These are phyloP conservation scores for Metaphire vulgaris DNA, from an alignment of 1,140 invertebrate genomes.

Conservation along the genomic window DNA sequence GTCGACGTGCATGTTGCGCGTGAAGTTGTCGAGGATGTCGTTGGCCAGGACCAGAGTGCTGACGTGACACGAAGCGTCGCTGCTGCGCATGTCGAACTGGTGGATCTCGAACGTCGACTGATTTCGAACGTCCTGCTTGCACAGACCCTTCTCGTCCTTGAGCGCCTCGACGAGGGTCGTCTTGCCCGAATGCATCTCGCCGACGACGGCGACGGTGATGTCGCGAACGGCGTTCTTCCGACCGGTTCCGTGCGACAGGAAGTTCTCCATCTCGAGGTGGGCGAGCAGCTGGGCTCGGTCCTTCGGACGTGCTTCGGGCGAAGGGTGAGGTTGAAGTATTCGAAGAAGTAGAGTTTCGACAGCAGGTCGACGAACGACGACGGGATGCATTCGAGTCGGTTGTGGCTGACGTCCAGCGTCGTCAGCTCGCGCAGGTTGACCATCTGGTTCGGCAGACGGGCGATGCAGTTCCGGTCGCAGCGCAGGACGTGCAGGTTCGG, in stretches of 20 bases:
- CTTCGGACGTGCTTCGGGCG: neutral
- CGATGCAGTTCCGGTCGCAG: neutral
- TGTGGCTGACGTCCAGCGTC: conserved; percentile 8
- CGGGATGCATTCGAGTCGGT: conserved; percentile 10
- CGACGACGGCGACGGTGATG: conserved; percentile 12
- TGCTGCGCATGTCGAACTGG: conserved; percentile 23
- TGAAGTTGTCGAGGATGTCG: conserved; percentile 23
- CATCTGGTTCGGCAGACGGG: neutral
- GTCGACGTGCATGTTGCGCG: conserved; percentile 16
- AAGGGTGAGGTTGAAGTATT: conserved; percentile 1
- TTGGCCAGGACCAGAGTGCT: conserved; percentile 27
- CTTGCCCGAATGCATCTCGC: neutral
- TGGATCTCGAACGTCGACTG: conserved; percentile 23
- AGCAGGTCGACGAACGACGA: neutral
- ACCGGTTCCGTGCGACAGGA: neutral
- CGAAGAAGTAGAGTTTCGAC: conserved; percentile 3
- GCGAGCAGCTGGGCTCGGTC: neutral
- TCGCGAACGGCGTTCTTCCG: neutral
- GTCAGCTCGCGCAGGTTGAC: neutral
- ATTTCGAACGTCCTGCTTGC: neutral
- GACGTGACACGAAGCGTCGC: conserved; percentile 4
- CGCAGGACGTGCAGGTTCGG: neutral
- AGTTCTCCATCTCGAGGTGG: conserved; percentile 5
- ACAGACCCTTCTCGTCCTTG: conserved; percentile 16
- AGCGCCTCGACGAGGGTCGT: neutral